A percentile compares a stretch with the other conserved stretches of the same genome.
Conservation (phyloP, 2,113 vertebrate species). For the Nasalis larvatus region DNA sequence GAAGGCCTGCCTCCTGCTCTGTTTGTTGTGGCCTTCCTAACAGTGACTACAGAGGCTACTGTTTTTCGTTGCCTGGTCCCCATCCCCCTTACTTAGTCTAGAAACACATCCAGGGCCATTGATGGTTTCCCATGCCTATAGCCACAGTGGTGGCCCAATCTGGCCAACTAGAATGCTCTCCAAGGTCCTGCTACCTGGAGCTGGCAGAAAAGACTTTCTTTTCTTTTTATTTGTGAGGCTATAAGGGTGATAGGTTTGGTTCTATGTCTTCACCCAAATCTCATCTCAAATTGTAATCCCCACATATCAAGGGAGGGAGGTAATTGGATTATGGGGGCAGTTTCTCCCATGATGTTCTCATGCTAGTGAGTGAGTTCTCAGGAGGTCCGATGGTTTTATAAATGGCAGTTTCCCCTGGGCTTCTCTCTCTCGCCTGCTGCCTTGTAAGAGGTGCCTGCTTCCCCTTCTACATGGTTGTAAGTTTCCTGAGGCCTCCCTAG, state of each 20-base stretch:
- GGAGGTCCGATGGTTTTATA: too few relatives aligned
- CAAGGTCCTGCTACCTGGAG: neutral
- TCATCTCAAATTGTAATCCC: too few relatives aligned
- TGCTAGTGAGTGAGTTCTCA: too few relatives aligned
- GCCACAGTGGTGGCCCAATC: neutral
- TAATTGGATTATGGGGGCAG: too few relatives aligned
- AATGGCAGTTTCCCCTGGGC: too few relatives aligned
- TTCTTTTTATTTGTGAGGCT: neutral
- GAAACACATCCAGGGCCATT: neutral
- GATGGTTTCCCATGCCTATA: neutral
- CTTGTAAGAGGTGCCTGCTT: too few relatives aligned
- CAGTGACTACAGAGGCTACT: neutral
- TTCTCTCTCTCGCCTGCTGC: too few relatives aligned
- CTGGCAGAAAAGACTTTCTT: neutral
- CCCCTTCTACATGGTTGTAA: too few relatives aligned
- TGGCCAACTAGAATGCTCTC: neutral
- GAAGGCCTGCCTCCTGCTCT: neutral
- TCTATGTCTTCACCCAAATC: too few relatives aligned
- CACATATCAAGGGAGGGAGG: too few relatives aligned
- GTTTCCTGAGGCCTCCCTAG: too few relatives aligned
- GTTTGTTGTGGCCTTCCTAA: neutral
- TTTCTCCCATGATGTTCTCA: too few relatives aligned
- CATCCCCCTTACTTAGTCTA: neutral
- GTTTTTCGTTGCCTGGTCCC: neutral
- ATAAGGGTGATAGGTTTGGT: neutral